Evolutionary conservation across 2,797 vertebrate species (phyloP).

Genomic region (Chromis chromis): DNA sequence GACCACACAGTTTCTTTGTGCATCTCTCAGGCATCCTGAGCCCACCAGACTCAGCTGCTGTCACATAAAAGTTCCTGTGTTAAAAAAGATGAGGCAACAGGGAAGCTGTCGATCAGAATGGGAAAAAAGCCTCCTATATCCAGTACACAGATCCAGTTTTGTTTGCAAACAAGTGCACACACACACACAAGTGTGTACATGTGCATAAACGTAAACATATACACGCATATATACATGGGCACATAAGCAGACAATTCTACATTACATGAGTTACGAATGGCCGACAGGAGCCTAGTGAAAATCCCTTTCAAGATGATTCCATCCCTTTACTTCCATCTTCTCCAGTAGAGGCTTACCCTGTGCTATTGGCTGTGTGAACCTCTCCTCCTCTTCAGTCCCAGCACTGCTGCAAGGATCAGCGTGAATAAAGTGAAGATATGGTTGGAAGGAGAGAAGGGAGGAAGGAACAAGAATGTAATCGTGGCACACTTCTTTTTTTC

Average conservation of each 20-base stretch:
- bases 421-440: conserved; percentile 55
- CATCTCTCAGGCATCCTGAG: conserved; percentile 35
- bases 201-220: background rate
- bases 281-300: conserved; percentile 17
- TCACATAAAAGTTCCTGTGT: conserved; percentile 55
- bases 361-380: conserved; percentile 58
- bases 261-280: conserved; percentile 25
- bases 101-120: conserved; percentile 25
- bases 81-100: conserved; percentile 31
- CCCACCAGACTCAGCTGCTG: conserved; percentile 43
- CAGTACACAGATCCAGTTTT: conserved; percentile 14
- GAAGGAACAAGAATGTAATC: conserved; percentile 32
- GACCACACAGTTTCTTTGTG: conserved; percentile 48
- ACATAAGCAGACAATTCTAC: conserved; percentile 3
- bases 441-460: conserved; percentile 36
- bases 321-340: conserved; percentile 16
- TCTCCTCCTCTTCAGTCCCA: conserved; percentile 34
- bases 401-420: conserved; percentile 56
- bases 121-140: conserved; percentile 22
- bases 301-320: conserved; percentile 55
- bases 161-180: background rate
- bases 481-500: conserved; percentile 25
- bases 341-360: conserved; percentile 41
- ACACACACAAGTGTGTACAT: background rate
- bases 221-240: background rate